Percentiles rank a stretch among this genome's conserved stretches.
Evolutionary conservation across 2,888 invertebrate genomes (phyloP).

Genomic region (Agrochola lychnidis): DNA sequence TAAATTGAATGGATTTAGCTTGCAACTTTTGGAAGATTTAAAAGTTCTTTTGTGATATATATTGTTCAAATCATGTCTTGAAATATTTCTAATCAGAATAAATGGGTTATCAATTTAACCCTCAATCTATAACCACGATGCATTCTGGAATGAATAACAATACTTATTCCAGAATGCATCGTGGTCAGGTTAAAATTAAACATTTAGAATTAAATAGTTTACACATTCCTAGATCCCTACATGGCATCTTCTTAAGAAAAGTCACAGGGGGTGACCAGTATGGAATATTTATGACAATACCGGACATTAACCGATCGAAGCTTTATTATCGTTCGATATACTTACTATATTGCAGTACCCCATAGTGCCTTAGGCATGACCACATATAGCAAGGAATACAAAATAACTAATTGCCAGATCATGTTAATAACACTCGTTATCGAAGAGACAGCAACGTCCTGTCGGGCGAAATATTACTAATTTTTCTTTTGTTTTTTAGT

Average conservation of each 20-base stretch:
- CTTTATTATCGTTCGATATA: conserved; percentile 23
- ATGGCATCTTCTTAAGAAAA: conserved; percentile 8
- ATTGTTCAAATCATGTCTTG: background rate
- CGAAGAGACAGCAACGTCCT: conserved; percentile 72
- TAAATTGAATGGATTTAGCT: background rate
- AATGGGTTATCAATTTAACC: no score
- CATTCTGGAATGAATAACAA: background rate
- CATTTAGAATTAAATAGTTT: background rate
- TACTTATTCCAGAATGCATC: no score
- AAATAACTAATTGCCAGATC: conserved; percentile 75
- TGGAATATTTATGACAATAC: conserved; percentile 40
- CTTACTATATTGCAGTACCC: conserved; percentile 9
- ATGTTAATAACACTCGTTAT: conserved; percentile 75
- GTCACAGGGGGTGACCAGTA: conserved; percentile 13
- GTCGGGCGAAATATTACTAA: conserved; percentile 66
- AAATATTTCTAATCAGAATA: background rate
- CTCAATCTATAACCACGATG: background rate
- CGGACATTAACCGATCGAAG: conserved; percentile 11
- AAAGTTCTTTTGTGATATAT: background rate
- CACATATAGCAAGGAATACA: conserved; percentile 38
- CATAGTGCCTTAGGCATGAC: conserved; percentile 22
- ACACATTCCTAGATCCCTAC: background rate
- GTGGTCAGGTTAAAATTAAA: background rate
- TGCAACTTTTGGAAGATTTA: background rate
- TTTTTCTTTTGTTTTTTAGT: conserved; percentile 46